Conservation (phyloP, 2,113 vertebrate genomes). For the Triplophysa dalaica region DNA sequence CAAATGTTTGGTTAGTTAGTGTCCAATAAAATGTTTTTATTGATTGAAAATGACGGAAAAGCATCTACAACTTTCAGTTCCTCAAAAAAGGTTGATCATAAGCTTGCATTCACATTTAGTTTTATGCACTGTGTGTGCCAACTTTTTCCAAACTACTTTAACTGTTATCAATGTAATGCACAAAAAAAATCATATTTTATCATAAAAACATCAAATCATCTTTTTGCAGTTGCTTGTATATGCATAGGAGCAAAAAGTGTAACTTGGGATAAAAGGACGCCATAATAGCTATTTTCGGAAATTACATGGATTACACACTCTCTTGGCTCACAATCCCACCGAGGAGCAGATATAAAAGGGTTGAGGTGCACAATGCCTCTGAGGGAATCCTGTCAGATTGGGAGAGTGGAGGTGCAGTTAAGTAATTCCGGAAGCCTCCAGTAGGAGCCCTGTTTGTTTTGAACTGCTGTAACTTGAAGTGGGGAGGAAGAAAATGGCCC, state of each 20-base stretch:
- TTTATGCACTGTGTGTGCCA: too few species aligned
- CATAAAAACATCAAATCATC: too few species aligned
- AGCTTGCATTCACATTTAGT: too few species aligned
- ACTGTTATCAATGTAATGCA: too few species aligned
- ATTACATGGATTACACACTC: conserved; percentile 48
- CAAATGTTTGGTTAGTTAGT: too few species aligned
- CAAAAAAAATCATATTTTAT: too few species aligned
- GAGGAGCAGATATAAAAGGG: conserved; percentile 47
- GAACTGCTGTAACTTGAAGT: conserved; percentile 44
- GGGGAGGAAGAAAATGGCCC: conserved; percentile 52
- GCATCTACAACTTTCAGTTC: too few species aligned
- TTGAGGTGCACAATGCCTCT: conserved; percentile 33
- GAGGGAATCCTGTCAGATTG: conserved; percentile 62
- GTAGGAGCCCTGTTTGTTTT: conserved; percentile 64
- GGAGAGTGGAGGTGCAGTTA: conserved; percentile 59
- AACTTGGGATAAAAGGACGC: conserved; percentile 10
- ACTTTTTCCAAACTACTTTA: too few species aligned
- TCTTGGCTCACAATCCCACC: conserved; percentile 42
- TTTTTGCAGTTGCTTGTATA: too few species aligned
- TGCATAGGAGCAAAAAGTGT: background rate
- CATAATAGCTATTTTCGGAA: conserved; percentile 27
- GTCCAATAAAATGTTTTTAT: too few species aligned
- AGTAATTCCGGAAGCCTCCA: conserved; percentile 67
- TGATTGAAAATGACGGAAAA: too few species aligned
- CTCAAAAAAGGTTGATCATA: too few species aligned